These are phyloP conservation scores for Netelia melanura DNA, from an alignment of 2,888 invertebrate genomes.

Conservation along the genomic window DNA sequence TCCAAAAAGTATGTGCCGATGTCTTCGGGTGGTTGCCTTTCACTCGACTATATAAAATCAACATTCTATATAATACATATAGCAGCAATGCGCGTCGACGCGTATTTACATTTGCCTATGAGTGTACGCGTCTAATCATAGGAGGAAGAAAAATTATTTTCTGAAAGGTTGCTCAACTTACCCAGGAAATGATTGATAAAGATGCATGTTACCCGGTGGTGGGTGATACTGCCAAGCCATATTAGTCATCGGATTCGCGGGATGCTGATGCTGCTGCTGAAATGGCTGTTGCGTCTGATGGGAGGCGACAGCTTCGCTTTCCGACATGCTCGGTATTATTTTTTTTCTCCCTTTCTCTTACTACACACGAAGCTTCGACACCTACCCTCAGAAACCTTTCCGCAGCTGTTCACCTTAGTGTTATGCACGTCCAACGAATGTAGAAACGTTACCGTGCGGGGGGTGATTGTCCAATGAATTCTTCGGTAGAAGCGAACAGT, in stretches of 20 bases:
- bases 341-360: conserved; percentile 21
- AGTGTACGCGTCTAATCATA: not conserved
- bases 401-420: conserved; percentile 22
- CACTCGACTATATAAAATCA: not conserved
- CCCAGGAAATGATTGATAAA: conserved; percentile 82
- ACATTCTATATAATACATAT: conserved; percentile 2
- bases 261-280: conserved; percentile 75
- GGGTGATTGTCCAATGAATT: conserved; percentile 13
- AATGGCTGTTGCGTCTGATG: conserved; percentile 82
- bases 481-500: conserved; percentile 1
- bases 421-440: conserved; percentile 24
- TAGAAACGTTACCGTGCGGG: conserved; percentile 18
- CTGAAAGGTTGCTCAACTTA: conserved; percentile 70
- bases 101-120: conserved; percentile 11
- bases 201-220: conserved; percentile 81
- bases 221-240: conserved; percentile 83
- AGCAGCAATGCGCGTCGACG: not conserved
- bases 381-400: conserved; percentile 63
- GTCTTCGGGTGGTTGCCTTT: not conserved
- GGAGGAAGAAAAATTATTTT: not conserved
- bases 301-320: conserved; percentile 82
- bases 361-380: conserved; percentile 60
- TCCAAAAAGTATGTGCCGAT: too few species aligned
- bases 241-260: conserved; percentile 80
- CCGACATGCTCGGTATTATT: conserved; percentile 79